phyloP scores from a whole-genome alignment of 1,140 invertebrate species.

The Brachionus plicatilis region DNA sequence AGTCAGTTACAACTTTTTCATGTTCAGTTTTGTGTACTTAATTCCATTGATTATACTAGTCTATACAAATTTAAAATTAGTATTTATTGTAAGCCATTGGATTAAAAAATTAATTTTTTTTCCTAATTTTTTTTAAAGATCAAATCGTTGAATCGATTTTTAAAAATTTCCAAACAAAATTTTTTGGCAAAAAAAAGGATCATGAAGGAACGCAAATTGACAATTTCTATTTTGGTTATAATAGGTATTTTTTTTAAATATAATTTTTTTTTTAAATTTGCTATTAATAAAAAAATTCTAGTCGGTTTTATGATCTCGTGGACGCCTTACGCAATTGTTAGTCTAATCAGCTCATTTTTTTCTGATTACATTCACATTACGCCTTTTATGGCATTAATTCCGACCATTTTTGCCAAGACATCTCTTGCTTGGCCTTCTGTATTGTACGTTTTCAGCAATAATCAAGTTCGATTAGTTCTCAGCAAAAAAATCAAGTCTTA shows the following conservation, averaged over 20 bases:
- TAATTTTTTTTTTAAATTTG: background rate
- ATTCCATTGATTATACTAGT: background rate
- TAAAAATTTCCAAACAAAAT: slow-evolving; percentile 17
- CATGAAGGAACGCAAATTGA: slow-evolving; percentile 26
- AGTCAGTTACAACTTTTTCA: background rate
- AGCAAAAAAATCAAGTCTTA: background rate
- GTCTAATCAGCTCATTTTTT: slow-evolving; percentile 18
- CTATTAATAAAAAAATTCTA: background rate
- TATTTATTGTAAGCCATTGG: background rate
- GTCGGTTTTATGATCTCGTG: slow-evolving; percentile 7
- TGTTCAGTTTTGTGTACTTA: slow-evolving; percentile 2
- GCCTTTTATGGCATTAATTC: background rate
- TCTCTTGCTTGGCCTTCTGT: slow-evolving; percentile 12
- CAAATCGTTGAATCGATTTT: background rate
- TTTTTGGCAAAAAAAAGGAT: background rate
- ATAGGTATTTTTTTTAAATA: background rate
- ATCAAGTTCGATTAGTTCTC: background rate
- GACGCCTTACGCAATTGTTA: slow-evolving; percentile 21
- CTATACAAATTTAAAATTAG: background rate
- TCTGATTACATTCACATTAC: background rate
- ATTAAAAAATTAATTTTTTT: background rate
- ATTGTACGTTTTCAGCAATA: slow-evolving; percentile 16
- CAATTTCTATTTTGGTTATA: slow-evolving; percentile 3
- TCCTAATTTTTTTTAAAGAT: slow-evolving; percentile 11
- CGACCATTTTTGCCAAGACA: slow-evolving; percentile 22